Percentiles rank a stretch among this genome's conserved stretches.
Evolutionary conservation across 1,140 invertebrate genomes (phyloP).

Genomic region (Euglossa dilemma): DNA sequence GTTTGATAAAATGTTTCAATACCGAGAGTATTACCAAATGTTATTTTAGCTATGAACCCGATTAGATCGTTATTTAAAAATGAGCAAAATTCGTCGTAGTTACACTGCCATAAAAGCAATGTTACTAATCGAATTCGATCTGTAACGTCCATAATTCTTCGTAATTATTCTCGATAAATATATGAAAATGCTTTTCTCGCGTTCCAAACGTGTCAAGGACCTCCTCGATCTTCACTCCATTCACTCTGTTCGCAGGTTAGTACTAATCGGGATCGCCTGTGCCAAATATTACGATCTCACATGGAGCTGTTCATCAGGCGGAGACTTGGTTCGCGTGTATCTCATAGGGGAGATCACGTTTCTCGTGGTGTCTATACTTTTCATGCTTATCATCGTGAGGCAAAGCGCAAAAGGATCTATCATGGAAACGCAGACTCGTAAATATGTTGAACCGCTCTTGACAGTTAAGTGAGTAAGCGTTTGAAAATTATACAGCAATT

Average conservation of each 20-base stretch:
- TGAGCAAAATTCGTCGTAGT: no score
- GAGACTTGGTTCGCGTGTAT: conserved; percentile 87
- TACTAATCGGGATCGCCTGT: conserved; percentile 86
- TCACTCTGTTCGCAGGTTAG: conserved; percentile 83
- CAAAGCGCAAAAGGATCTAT: conserved; percentile 88
- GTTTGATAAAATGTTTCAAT: no score
- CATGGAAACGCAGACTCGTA: conserved; percentile 86
- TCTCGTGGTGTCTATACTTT: conserved; percentile 84
- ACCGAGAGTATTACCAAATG: no score
- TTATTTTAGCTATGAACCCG: no score
- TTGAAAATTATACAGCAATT: not conserved
- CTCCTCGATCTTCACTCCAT: not conserved
- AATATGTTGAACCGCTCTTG: conserved; percentile 86
- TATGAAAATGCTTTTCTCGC: no score
- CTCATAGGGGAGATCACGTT: conserved; percentile 86
- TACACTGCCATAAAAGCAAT: no score
- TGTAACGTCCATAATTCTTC: no score
- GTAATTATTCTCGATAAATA: no score
- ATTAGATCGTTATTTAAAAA: no score
- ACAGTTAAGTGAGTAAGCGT: conserved; percentile 85
- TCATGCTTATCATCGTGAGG: conserved; percentile 86
- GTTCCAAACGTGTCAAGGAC: no score
- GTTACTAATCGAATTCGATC: no score
- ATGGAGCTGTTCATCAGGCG: conserved; percentile 85
- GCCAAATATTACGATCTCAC: conserved; percentile 85